Evolutionary conservation across 2,113 vertebrate species (phyloP).

Genomic region (Micronycteris hirsuta): DNA sequence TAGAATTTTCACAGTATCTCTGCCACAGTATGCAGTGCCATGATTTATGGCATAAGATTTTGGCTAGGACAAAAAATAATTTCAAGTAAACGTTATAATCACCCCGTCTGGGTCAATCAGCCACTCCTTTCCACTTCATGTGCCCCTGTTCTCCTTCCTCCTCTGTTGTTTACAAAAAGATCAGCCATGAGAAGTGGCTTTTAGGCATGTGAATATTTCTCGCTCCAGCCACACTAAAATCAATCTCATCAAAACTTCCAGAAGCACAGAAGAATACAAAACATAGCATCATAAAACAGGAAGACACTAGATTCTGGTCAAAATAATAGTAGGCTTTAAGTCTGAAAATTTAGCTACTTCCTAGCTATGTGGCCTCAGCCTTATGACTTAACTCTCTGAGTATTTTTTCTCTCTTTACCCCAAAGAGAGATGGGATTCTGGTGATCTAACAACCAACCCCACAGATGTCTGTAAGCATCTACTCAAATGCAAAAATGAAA

Average conservation of each 20-base stretch:
- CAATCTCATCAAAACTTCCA: slow-evolving; percentile 1
- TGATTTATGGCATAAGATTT: slow-evolving; percentile 91
- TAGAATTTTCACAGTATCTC: slow-evolving; percentile 90
- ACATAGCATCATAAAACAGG: background rate
- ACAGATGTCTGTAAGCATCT: background rate
- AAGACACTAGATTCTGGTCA: background rate
- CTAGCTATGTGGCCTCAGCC: background rate
- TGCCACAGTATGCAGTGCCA: slow-evolving; percentile 89
- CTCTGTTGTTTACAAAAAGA: background rate
- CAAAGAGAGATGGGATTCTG: background rate
- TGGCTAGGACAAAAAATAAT: slow-evolving; percentile 83
- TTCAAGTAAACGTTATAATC: slow-evolving; percentile 12
- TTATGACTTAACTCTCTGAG: background rate
- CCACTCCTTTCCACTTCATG: background rate
- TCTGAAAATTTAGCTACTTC: slow-evolving; percentile 13
- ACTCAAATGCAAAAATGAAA: slow-evolving; percentile 40
- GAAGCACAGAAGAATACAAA: background rate
- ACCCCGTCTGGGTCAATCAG: background rate
- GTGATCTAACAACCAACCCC: background rate
- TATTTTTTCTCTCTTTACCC: background rate
- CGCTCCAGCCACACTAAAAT: background rate
- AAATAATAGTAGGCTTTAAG: background rate
- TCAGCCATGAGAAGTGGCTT: background rate
- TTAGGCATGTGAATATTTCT: background rate
- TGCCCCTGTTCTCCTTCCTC: background rate